These are phyloP conservation scores for Hemiprocne comata DNA, from an alignment of 2,113 vertebrate species.

Conservation along the genomic window DNA sequence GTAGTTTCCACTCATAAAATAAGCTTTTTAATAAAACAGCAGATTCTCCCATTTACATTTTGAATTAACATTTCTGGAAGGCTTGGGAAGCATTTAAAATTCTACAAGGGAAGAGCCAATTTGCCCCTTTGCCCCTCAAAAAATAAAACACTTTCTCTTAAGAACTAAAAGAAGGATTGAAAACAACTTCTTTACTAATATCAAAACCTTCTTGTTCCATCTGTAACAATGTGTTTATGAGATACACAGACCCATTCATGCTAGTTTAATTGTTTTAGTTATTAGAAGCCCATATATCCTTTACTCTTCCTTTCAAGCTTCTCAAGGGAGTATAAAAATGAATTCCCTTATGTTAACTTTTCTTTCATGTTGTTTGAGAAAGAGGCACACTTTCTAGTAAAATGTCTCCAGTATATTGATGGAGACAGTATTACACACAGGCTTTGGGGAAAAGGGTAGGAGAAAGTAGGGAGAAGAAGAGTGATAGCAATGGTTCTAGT, in stretches of 20 bases:
- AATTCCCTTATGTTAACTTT: constrained; percentile 9
- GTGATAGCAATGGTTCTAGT: neutral
- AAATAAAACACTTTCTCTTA: neutral
- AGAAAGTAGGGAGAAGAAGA: neutral
- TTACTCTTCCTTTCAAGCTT: neutral
- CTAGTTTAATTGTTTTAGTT: constrained; percentile 54
- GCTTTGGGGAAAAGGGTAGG: neutral
- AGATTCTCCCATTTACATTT: neutral
- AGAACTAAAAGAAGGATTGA: neutral
- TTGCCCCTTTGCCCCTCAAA: neutral
- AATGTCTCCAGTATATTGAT: neutral
- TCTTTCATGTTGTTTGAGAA: constrained; percentile 30
- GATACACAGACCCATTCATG: constrained; percentile 7
- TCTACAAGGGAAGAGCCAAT: neutral
- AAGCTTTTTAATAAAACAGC: neutral
- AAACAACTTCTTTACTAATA: neutral
- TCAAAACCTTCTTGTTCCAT: constrained; percentile 1
- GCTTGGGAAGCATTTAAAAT: neutral
- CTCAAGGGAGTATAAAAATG: neutral
- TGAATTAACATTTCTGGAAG: neutral
- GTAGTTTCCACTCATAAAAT: neutral
- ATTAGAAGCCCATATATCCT: constrained; percentile 42
- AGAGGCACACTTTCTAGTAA: constrained; percentile 13
- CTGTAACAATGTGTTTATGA: constrained; percentile 20
- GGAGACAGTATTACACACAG: neutral